phyloP scores from a whole-genome alignment of 64 coral and sea anemone species.

The Montipora efflorescens region DNA sequence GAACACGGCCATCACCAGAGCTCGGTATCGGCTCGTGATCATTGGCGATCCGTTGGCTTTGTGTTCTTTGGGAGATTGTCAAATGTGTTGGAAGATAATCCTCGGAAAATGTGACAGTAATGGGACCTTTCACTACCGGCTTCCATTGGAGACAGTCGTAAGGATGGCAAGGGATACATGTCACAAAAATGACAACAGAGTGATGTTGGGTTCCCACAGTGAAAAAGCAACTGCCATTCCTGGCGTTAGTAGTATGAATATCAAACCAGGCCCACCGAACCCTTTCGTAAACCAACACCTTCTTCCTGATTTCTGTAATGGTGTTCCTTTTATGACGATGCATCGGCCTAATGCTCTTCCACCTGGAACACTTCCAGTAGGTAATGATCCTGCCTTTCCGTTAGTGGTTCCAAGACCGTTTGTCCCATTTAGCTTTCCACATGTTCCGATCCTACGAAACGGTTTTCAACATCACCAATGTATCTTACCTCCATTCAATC shows the following conservation, averaged over 20 bases:
- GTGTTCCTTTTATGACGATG: not conserved
- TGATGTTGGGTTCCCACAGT: not conserved
- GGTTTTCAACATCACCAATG: not conserved
- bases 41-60: constrained; percentile 93
- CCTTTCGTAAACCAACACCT: not conserved
- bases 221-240: not conserved
- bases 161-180: constrained; percentile 59
- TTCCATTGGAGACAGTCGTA: constrained; percentile 77
- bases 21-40: constrained; percentile 82
- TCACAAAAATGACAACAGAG: not conserved
- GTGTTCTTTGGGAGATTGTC: constrained; percentile 82
- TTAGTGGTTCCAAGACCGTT: not conserved
- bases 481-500: not conserved
- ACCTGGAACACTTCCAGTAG: not conserved
- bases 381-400: not conserved
- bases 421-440: not conserved
- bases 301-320: not conserved
- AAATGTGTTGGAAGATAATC: constrained; percentile 91
- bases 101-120: constrained; percentile 87
- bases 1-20: constrained; percentile 92
- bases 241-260: not conserved
- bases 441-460: not conserved
- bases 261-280: not conserved
- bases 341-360: not conserved
- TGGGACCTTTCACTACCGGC: constrained; percentile 92